Base-by-base conservation (phyloP, 2,797 vertebrate species). In the Poecilia velifera region DNA sequence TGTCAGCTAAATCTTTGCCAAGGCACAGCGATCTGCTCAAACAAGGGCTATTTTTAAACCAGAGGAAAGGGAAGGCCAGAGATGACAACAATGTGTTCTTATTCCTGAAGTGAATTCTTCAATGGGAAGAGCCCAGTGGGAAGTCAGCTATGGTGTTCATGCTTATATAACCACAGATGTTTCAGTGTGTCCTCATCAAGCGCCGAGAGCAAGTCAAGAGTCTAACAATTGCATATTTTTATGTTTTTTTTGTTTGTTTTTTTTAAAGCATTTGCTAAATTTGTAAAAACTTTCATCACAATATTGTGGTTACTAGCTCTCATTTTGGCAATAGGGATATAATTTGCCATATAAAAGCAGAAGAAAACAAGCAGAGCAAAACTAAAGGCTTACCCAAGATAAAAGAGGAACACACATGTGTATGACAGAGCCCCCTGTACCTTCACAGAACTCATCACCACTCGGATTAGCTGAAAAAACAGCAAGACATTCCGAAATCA, bases 361-460 rank as follows among this genome's bases (percentile, higher is more conserved):
- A 4, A 43, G 22, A 72, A 53, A 25, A 72, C 31, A 1, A 77
- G 28, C 22, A 16, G n/a, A 0, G 47, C 47, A 71, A 78, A 34
- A 45, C 5, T 34, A 31, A 18, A 76, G 70, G 87, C 91, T 98
- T 96, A 99, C 98, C 98, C 98, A 3, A 99, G 96, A 91, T 98
- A 99, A 94, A 98, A 99, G 81, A 99, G 97, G 83, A 97, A 87
- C 82, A 98, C 95, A 74, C 98, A 98, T 39, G 97, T 90, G 78
- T 96, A 97, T 0, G 97, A 97, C 74, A 99, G 96, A 41, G 98
- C 95, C 87, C 98, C 98, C 91, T 98, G 97, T 72, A 99, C 97
- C 94, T 97, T 99, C 90, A 99, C 93, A 28, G 97, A 99, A 87
- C 97, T 99, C 92, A 98, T 97, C 78, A 99, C 95, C 83, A 99